A percentile compares a stretch with the other conserved stretches of the same genome.
Evolutionary conservation across 2,888 invertebrate species (phyloP).

Genomic region (Isotomurus palustris): DNA sequence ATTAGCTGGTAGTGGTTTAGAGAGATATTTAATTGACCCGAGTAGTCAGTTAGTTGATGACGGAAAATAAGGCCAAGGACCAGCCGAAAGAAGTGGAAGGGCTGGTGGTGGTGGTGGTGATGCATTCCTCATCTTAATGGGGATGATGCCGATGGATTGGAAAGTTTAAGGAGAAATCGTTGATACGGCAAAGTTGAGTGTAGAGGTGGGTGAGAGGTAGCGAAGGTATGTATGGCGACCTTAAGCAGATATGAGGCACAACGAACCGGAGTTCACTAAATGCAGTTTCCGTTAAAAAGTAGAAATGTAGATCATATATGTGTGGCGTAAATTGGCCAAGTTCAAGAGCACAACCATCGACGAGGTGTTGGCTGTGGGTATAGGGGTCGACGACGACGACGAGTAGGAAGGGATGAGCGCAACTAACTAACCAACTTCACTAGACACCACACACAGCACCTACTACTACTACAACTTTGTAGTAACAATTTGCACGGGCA

Average conservation of each 20-base stretch:
- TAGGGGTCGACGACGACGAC: conserved; percentile 41
- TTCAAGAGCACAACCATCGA: conserved; percentile 33
- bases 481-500: conserved; percentile 19
- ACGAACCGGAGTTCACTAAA: conserved; percentile 45
- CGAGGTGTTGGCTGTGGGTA: conserved; percentile 39
- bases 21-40: conserved; percentile 8
- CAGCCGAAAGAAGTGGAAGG: background rate
- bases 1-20: too few species aligned
- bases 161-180: conserved; percentile 45
- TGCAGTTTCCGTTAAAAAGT: conserved; percentile 47
- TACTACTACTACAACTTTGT: background rate
- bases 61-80: conserved; percentile 9
- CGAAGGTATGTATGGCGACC: too few species aligned
- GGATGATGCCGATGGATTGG: conserved; percentile 33
- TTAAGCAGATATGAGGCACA: conserved; percentile 40
- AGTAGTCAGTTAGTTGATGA: background rate
- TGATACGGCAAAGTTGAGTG: background rate
- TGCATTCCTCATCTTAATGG: background rate
- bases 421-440: conserved; percentile 19
- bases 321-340: conserved; percentile 15
- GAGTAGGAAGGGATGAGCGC: too few species aligned
- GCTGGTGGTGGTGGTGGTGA: background rate
- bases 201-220: background rate
- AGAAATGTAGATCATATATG: conserved; percentile 46
- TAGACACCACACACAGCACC: conserved; percentile 1